phyloP scores from a whole-genome alignment of 37 sponge, comb jelly and placozoan genomes.

The Bolinopsis microptera region DNA sequence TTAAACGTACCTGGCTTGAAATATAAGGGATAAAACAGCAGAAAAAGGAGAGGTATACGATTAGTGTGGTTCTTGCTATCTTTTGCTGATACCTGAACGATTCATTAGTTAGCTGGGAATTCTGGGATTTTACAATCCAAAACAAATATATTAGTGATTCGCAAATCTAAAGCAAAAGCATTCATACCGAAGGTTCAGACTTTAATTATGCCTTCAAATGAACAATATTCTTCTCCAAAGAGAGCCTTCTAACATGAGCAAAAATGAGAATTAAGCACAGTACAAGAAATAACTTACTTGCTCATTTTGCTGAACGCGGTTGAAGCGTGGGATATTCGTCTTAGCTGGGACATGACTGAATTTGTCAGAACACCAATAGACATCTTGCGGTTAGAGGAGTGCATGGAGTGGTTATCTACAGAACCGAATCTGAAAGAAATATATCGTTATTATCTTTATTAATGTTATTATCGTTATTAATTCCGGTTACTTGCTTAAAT shows the following conservation, averaged over 20 bases:
- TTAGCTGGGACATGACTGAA: constrained; percentile 21
- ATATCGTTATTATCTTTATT: too few species aligned
- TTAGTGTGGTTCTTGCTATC: constrained; percentile 35
- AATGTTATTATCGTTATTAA: too few species aligned
- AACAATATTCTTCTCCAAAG: too few species aligned
- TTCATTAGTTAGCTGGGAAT: background rate
- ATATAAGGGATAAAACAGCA: constrained; percentile 57
- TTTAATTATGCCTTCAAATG: background rate
- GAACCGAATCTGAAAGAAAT: background rate
- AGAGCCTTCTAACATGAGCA: too few species aligned
- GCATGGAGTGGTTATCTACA: background rate
- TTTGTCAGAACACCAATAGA: background rate
- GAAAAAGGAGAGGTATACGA: constrained; percentile 54
- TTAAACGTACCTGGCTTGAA: constrained; percentile 43
- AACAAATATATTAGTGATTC: too few species aligned
- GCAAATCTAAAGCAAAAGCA: too few species aligned
- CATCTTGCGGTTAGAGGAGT: background rate
- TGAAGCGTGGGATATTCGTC: constrained; percentile 1
- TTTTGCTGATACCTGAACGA: constrained; percentile 57
- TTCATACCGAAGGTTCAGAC: background rate
- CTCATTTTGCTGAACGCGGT: constrained; percentile 33
- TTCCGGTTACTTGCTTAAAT: too few species aligned
- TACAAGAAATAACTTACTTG: constrained; percentile 18
- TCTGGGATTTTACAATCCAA: too few species aligned
- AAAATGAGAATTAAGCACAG: too few species aligned